Evolutionary conservation across 2,113 vertebrate species (phyloP).

Genomic region (Nasalis larvatus): DNA sequence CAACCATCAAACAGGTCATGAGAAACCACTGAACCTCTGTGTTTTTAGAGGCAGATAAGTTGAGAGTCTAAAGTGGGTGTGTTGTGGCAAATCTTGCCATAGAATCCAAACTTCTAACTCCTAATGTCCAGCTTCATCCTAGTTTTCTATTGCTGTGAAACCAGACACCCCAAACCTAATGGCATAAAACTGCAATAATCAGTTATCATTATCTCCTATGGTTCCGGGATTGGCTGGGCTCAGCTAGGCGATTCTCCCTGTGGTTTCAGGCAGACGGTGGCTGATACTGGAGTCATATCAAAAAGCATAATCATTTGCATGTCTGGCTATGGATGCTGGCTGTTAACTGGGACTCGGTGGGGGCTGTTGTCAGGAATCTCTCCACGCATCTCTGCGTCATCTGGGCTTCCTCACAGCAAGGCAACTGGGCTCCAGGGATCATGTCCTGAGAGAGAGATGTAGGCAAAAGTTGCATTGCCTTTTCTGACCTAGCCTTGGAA

Average conservation of each 20-base stretch:
- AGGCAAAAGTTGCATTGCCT: neutral
- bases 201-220: neutral
- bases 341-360: neutral
- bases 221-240: neutral
- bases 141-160: slow-evolving; percentile 4
- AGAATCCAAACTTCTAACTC: neutral
- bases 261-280: neutral
- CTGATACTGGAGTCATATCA: neutral
- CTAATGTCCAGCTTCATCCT: neutral
- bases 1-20: neutral
- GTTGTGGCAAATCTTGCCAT: neutral
- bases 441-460: neutral
- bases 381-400: neutral
- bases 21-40: neutral
- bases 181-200: neutral
- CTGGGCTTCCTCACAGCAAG: neutral
- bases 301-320: neutral
- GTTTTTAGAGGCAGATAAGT: neutral
- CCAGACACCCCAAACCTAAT: neutral
- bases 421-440: neutral
- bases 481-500: neutral
- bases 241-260: neutral
- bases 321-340: neutral
- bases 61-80: neutral
- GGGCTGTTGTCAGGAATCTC: neutral